Conservation (phyloP, 2,797 vertebrate genomes). For the Tinamus major region DNA sequence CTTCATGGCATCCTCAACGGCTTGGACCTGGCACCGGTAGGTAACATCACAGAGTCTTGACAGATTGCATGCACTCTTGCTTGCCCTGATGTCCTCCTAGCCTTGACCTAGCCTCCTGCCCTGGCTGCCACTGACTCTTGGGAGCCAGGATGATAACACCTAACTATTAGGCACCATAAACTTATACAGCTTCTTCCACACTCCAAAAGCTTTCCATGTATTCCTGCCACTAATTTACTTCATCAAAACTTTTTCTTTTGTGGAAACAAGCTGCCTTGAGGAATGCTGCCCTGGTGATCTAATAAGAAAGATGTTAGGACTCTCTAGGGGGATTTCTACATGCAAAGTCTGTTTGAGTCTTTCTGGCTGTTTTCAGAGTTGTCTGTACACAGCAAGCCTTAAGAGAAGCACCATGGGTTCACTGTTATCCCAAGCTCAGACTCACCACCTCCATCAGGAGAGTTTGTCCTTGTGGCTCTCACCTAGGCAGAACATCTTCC, state of each 20-base stretch:
- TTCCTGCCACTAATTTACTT: not conserved
- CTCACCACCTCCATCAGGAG: not conserved
- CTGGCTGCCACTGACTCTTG: not conserved
- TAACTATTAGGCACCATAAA: not conserved
- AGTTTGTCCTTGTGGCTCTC: not conserved
- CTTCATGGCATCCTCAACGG: not conserved
- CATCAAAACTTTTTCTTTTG: not conserved
- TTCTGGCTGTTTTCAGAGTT: not conserved
- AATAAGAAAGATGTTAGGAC: not conserved
- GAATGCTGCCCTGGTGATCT: rapidly evolving
- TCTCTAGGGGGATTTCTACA: not conserved
- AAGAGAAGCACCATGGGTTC: not conserved
- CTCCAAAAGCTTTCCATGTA: not conserved
- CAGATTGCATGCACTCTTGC: rapidly evolving
- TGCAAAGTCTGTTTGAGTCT: not conserved
- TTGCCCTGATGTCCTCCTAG: not conserved
- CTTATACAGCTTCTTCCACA: not conserved
- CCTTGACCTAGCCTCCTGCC: not conserved
- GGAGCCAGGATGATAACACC: not conserved
- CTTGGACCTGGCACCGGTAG: not conserved
- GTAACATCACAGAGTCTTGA: not conserved
- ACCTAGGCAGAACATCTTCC: not conserved
- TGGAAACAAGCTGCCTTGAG: not conserved
- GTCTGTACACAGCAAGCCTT: not conserved
- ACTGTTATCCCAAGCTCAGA: not conserved